A percentile compares a stretch with the other conserved stretches of the same genome.
These are phyloP conservation scores for Lerema accius DNA, from an alignment of 1,140 invertebrate species.

Conservation along the genomic window DNA sequence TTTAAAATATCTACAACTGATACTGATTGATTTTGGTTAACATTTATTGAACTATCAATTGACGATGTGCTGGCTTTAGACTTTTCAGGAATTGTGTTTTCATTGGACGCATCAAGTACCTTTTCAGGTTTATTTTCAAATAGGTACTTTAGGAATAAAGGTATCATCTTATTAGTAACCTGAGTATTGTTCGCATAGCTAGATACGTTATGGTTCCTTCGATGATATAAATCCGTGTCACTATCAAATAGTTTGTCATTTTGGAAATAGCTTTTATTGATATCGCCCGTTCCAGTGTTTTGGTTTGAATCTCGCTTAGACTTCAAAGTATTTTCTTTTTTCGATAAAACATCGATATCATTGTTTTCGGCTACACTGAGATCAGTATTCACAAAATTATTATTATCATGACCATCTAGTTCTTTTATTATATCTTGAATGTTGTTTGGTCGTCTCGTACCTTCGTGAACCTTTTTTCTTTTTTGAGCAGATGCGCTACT, in stretches of 20 bases:
- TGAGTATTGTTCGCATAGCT: neutral
- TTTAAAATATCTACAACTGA: neutral
- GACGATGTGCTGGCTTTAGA: neutral
- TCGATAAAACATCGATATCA: neutral
- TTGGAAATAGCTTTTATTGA: neutral
- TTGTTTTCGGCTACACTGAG: slow-evolving; percentile 56
- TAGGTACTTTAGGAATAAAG: slow-evolving; percentile 17
- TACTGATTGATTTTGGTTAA: neutral
- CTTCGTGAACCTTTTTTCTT: slow-evolving; percentile 18
- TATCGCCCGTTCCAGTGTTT: neutral
- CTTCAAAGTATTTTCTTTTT: neutral
- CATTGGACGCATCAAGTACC: neutral
- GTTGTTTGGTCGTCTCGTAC: slow-evolving; percentile 49
- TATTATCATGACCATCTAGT: slow-evolving; percentile 48
- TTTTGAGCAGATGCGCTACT: neutral
- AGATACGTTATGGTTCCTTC: neutral
- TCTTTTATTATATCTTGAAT: slow-evolving; percentile 72
- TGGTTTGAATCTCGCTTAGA: neutral
- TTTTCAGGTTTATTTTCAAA: slow-evolving; percentile 1
- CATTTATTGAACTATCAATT: neutral
- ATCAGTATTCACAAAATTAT: slow-evolving; percentile 41
- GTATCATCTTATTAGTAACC: neutral
- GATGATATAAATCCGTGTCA: neutral
- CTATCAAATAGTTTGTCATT: neutral
- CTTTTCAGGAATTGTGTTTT: neutral